Conservation (phyloP, 2,113 vertebrate genomes). For the Baryphthengus martii region DNA sequence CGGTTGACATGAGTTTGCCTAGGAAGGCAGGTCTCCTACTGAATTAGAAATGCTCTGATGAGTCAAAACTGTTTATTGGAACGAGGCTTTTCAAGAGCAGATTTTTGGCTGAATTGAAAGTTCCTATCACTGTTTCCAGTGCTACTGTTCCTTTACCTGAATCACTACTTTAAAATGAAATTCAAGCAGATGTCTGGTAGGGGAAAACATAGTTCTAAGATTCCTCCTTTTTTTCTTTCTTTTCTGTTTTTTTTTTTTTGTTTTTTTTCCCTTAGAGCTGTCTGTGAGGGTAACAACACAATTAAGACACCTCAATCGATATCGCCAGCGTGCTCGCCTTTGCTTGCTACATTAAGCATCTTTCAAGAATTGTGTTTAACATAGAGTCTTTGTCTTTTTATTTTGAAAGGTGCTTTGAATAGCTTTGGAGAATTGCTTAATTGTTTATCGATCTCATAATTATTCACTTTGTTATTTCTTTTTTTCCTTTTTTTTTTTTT, state of each 20-base stretch:
- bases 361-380: background rate
- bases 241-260: background rate
- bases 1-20: background rate
- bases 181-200: background rate
- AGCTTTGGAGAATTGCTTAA: background rate
- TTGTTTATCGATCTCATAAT: background rate
- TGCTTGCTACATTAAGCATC: background rate
- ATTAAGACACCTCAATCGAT: background rate
- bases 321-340: background rate
- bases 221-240: background rate
- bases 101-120: background rate
- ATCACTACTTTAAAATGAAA: background rate
- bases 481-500: rapidly evolving
- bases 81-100: background rate
- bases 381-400: background rate
- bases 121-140: background rate
- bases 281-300: background rate
- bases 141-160: background rate
- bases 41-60: background rate
- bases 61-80: background rate
- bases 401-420: background rate
- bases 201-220: background rate
- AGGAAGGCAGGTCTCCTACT: background rate
- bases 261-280: too few relatives aligned
- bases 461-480: background rate